These are phyloP conservation scores for Dorcus hopei DNA, from an alignment of 2,888 invertebrate genomes.

Conservation along the genomic window DNA sequence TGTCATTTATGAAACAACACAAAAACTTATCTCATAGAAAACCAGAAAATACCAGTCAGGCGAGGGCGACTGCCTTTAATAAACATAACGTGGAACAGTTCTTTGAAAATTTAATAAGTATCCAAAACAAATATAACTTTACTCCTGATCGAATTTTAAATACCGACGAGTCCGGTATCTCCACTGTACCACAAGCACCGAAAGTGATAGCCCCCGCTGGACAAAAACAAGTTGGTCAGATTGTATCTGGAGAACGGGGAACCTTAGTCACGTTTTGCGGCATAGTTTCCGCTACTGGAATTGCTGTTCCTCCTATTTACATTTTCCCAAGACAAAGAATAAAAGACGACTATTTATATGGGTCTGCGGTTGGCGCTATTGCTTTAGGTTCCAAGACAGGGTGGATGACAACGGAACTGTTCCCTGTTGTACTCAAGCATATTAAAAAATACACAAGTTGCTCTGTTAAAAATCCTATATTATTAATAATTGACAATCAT, in stretches of 20 bases:
- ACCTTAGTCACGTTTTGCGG: conserved; percentile 24
- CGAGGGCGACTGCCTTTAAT: background rate
- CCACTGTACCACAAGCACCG: background rate
- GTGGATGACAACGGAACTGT: conserved; percentile 34
- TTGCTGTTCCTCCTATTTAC: conserved; percentile 24
- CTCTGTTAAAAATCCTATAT: conserved; percentile 19
- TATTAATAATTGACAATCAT: conserved; percentile 35
- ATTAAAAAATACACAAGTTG: conserved; percentile 14
- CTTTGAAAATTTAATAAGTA: too few species aligned
- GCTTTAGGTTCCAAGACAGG: conserved; percentile 30
- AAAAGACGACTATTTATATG: conserved; percentile 11
- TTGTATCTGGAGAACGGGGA: conserved; percentile 23
- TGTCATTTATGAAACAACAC: background rate
- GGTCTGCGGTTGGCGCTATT: conserved; percentile 31
- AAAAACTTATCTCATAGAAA: background rate
- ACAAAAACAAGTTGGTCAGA: conserved; percentile 21
- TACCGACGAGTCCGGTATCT: background rate
- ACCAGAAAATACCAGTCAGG: background rate
- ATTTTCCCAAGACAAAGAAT: conserved; percentile 20
- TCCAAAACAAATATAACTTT: too few species aligned
- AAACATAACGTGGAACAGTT: background rate
- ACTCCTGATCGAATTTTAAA: background rate
- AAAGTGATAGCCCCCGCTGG: background rate
- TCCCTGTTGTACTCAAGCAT: conserved; percentile 32
- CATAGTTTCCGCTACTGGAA: conserved; percentile 25